Conservation (phyloP, 2,888 invertebrate genomes). For the Frankliniella intonsa region DNA sequence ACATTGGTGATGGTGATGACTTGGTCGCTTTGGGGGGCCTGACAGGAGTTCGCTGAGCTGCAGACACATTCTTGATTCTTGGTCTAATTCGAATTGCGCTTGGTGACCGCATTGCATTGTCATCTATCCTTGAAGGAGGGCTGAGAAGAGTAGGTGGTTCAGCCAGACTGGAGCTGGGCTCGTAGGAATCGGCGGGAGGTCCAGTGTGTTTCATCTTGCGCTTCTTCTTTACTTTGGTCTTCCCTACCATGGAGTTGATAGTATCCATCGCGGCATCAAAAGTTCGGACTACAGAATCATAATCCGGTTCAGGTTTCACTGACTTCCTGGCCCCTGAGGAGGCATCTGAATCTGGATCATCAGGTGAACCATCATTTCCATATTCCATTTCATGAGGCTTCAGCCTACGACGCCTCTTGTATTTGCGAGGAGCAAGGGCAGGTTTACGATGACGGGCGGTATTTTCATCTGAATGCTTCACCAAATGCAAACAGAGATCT, state of each 20-base stretch:
- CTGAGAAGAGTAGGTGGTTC: neutral
- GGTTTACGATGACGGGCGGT: slow-evolving; percentile 54
- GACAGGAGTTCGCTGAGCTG: neutral
- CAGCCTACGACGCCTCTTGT: slow-evolving; percentile 72
- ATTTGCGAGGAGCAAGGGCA: slow-evolving; percentile 65
- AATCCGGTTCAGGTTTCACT: neutral
- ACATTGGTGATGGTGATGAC: neutral
- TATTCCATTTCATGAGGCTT: slow-evolving; percentile 54
- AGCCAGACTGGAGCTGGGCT: neutral
- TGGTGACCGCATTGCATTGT: neutral
- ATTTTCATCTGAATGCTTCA: slow-evolving; percentile 80
- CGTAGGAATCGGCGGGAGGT: neutral
- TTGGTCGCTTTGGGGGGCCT: neutral
- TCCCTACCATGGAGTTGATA: slow-evolving; percentile 44
- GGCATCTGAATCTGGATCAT: slow-evolving; percentile 42
- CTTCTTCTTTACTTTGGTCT: slow-evolving; percentile 14
- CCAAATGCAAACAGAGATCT: slow-evolving; percentile 75
- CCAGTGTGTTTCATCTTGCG: slow-evolving; percentile 8
- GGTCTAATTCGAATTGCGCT: neutral
- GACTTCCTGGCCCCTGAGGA: slow-evolving; percentile 42
- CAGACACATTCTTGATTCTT: slow-evolving; percentile 12
- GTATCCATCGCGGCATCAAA: slow-evolving; percentile 50
- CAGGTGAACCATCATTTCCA: slow-evolving; percentile 44
- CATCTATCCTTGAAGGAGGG: neutral
- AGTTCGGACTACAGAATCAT: slow-evolving; percentile 42